Conservation (phyloP, 2,797 vertebrate species). For the Sylvilagus floridanus region DNA sequence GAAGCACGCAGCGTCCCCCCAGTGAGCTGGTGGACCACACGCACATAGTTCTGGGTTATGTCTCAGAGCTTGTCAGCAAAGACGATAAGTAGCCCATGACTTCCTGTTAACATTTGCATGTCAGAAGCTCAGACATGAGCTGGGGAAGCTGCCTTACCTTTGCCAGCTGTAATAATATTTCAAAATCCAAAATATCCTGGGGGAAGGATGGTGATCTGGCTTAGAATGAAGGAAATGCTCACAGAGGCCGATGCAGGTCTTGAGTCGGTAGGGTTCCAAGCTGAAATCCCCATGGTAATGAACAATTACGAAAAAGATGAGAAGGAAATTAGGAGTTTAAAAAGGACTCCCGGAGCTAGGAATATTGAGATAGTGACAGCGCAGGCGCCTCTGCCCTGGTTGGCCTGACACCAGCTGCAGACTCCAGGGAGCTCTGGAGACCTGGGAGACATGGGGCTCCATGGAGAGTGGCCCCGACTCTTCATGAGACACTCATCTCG, state of each 20-base stretch:
- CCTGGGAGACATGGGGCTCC: fast-evolving
- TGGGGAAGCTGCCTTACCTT: background rate
- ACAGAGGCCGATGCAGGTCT: background rate
- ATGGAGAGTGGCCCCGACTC: no score
- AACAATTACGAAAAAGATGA: background rate
- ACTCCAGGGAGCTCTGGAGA: fast-evolving
- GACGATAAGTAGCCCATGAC: background rate
- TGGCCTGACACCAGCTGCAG: background rate
- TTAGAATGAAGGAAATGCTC: background rate
- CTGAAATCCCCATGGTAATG: background rate
- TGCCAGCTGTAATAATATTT: background rate
- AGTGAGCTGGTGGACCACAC: fast-evolving
- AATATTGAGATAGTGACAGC: no score
- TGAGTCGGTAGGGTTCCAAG: background rate
- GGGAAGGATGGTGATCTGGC: background rate
- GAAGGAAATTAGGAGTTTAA: background rate
- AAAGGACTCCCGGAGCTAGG: no score
- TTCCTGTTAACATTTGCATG: background rate
- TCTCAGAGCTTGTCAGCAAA: background rate
- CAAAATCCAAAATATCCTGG: background rate
- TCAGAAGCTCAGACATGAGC: background rate
- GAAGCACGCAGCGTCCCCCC: no score
- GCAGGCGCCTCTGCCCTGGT: background rate
- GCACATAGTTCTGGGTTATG: fast-evolving
- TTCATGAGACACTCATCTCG: background rate